Base-by-base conservation (phyloP, 1,140 invertebrate genomes). In the Scaptomyza pallida region DNA sequence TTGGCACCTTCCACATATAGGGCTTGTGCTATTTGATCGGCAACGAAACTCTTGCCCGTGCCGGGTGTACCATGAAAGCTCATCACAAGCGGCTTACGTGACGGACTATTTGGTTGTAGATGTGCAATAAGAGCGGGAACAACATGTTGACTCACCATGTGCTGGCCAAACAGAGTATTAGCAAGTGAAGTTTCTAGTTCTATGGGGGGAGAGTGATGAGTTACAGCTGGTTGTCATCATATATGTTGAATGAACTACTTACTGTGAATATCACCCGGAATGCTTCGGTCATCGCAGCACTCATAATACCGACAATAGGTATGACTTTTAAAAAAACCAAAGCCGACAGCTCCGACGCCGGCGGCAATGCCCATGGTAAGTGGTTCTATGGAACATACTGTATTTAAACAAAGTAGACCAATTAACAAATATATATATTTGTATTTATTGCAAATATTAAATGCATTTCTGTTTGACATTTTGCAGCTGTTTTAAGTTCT, bases 11-110 rank as follows among this genome's bases (percentile, higher is more conserved):
- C 91, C 54, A 91, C 91, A 90, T 94, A 99, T 3, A 99, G 86
- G 67, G 94, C 93, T 33, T 96, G 92, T 5, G 95, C 96, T 72
- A 99, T 96, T 83, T 98, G 94, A 55, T 93, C 93, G n/a, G 95
- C 92, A 8, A 97, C 95, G 93, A 95, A 97, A 91, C 97, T 98
- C 90, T 98, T 98, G 0, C 97, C 97, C 51, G 94, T 95, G 23
- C 97, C 97, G 12, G 96, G 94, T 90, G 94, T 94, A 1, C 96
- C 96, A 93, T 97, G 96, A 80, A 97, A 94, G 90, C 95, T 95
- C 79, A 96, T 92, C 0, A 94, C 94, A 23, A 96, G 89, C 55
- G 96, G 94, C 91, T 96, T 96, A 37, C 91, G 91, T 6, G 94
- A 93, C 40, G 90, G 79, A 30, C 91, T 76, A 16, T 78, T 74